Percentiles rank a stretch among this genome's conserved stretches.
Conservation (phyloP, 2,888 invertebrate genomes). For the Oconnorella tubifera region DNA sequence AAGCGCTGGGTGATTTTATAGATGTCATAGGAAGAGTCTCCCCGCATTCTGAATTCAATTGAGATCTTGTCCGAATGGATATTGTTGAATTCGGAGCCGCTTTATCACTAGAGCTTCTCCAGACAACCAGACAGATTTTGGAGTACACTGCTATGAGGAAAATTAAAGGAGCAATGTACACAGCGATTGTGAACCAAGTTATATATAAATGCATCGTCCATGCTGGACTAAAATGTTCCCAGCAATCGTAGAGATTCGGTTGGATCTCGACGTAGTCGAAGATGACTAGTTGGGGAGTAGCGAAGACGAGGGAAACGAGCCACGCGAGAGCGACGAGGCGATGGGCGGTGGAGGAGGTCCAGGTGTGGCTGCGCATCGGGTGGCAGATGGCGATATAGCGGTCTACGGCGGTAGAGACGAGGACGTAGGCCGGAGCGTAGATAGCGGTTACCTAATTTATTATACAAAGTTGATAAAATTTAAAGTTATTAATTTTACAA, state of each 20-base stretch:
- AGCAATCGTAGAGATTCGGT: constrained; percentile 43
- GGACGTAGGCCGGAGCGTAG: constrained; percentile 52
- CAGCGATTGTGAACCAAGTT: constrained; percentile 52
- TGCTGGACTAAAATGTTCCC: constrained; percentile 45
- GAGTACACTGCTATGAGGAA: constrained; percentile 53
- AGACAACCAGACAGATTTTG: constrained; percentile 51
- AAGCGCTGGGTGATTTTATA: too few relatives aligned
- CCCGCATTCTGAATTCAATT: too few relatives aligned
- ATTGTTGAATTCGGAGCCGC: constrained; percentile 1
- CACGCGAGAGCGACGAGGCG: constrained; percentile 57
- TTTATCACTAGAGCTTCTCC: constrained; percentile 37
- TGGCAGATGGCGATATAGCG: constrained; percentile 59
- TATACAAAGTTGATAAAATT: too few relatives aligned
- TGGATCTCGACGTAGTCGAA: constrained; percentile 43
- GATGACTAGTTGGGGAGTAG: constrained; percentile 57
- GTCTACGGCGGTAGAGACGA: constrained; percentile 56
- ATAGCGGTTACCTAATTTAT: constrained; percentile 51
- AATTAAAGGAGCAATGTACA: constrained; percentile 56
- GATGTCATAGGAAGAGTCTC: too few relatives aligned
- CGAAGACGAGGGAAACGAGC: constrained; percentile 55
- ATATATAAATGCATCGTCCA: constrained; percentile 53
- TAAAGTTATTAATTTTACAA: too few relatives aligned
- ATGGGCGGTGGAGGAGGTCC: constrained; percentile 49
- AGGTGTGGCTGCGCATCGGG: constrained; percentile 65
- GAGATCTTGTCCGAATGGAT: neutral